Base-by-base conservation (phyloP, 1,140 invertebrate species). In the Ostrea denselamellosa region DNA sequence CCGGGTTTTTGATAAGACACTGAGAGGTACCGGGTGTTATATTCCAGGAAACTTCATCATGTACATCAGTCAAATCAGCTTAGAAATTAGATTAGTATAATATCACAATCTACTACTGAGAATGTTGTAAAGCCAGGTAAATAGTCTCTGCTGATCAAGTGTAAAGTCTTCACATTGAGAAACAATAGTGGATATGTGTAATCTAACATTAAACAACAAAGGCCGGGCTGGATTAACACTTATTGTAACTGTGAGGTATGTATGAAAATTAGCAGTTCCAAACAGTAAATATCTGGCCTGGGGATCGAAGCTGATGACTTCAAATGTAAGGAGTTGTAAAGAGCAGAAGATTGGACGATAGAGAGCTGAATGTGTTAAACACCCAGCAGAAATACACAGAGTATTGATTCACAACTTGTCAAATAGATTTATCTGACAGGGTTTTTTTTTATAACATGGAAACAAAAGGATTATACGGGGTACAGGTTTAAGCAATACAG, bases 231-330 rank as follows among this genome's bases (percentile, higher is more conserved):
- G 68, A 77, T 77, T 77, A 77, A 28, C 25, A 77, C 28, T 9
- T 34, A 77, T 77, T 77, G 68, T 77, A 77, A 77, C 17, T 28
- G 25, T 22, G 14, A 25, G 28, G 28, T 25, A 2, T 12, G 68
- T 77, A 77, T 77, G 28, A 10, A 77, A 77, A 77, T 77, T 77
- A 77, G 68, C 68, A 34, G 28, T 77, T 77, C 68, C 9, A 77
- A 77, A 71, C 25, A 34, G 25, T 77, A 44, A 2, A 14, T 77
- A 77, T 77, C 68, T 25, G 25, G 25, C 68, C 22, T 25, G 8
- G 14, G 25, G 68, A 77, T 77, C 68, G 28, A n/a, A 77, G 25
- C 28, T 25, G 68, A 28, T 77, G 68, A 28, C 28, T 77, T 71
- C 12, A 14, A 12, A 25, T 77, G 22, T 17, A 77, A 77, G 28